Evolutionary conservation across 2,888 invertebrate species (phyloP), one percentile per base, ranked within the genome.

Genomic region (Nowickia ferox): DNA sequence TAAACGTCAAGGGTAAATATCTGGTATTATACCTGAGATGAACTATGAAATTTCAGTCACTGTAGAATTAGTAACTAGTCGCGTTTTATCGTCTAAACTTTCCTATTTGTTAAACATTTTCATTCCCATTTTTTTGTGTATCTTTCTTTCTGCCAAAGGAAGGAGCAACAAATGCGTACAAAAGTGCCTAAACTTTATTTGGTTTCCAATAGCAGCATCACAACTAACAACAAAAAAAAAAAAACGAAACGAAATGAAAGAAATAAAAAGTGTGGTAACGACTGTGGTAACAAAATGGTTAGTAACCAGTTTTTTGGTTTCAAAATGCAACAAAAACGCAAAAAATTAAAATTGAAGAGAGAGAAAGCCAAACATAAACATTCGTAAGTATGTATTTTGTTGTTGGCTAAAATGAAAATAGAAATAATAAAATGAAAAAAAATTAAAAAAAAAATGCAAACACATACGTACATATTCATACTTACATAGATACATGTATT

Each of bases 201-300:
- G 75, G 59, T 75, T 75, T 42, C 44, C 68, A 59, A 48, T 19
- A 40, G 22, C 65, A 75, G 53, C 68, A 59, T 46, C 61, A 68
- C 11, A 71, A 57, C 71, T 46, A 83, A 66, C 42, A 78, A 71
- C 57, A 84, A 63, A 46, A 44, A 71, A 59, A 66, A 68, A 74
- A 15, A 63, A 81, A 61, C 10, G 11, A 59, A 66, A 68, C 69
- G 11, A 63, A 81, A 61, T 11, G 42, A 61, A 42, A 42, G 42
- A 61, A 61, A 76, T 71, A 71, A 83, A 83, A 83, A 79, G 74
- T 86, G 82, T 76, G 83, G 78, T 78, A 79, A 82, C 75, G 86
- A 86, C 78, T 83, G 82, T 86, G 86, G 83, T 75, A 80, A 79
- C 79, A 86, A 74, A 80, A 86, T 80, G 75, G 78, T 86, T 79